Conservation (phyloP, 2,113 vertebrate species). For the Piaya cayana region DNA sequence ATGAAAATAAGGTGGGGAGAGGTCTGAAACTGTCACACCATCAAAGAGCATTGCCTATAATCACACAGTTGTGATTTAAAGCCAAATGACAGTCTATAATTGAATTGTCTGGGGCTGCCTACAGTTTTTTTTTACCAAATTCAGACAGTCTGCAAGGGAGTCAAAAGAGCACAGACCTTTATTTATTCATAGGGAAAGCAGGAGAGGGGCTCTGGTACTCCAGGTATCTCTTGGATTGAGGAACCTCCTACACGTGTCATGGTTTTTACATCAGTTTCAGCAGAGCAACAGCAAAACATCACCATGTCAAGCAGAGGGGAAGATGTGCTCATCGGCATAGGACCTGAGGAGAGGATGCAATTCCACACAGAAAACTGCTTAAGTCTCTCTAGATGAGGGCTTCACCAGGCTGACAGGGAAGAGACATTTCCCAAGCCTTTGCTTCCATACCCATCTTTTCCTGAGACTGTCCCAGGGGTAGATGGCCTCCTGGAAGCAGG, state of each 20-base stretch:
- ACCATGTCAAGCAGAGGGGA: rapidly evolving
- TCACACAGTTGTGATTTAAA: neutral
- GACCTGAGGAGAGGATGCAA: neutral
- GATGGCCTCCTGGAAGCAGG: neutral
- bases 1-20: conserved; percentile 26
- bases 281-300: neutral
- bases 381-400: neutral
- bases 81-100: conserved; percentile 32
- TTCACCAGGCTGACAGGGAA: neutral
- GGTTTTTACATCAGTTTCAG: neutral
- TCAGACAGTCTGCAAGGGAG: neutral
- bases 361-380: rapidly evolving
- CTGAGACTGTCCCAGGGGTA: neutral
- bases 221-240: neutral
- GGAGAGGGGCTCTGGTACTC: neutral
- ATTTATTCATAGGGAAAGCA: conserved; percentile 4
- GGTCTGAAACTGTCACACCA: conserved; percentile 30
- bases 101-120: conserved; percentile 13
- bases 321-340: neutral
- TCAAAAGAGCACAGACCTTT: neutral
- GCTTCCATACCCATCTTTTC: neutral
- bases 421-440: neutral
- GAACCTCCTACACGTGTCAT: neutral
- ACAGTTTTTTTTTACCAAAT: conserved; percentile 31
- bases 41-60: conserved; percentile 11